These are phyloP conservation scores for Bovichtus variegatus DNA, from an alignment of 2,797 vertebrate species.

Conservation along the genomic window DNA sequence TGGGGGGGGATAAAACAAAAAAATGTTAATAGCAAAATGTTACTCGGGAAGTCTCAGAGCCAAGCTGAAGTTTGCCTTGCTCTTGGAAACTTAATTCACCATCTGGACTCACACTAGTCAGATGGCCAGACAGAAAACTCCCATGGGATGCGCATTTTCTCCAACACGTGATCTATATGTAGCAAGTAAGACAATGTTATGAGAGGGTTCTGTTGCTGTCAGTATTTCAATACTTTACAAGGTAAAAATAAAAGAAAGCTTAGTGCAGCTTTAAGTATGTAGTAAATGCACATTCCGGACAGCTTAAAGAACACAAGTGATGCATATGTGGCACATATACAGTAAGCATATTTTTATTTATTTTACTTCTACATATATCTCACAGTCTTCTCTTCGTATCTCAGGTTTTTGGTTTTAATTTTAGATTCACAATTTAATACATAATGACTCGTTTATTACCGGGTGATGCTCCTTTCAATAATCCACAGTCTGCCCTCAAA, in stretches of 20 bases:
- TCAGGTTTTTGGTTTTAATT: conserved; percentile 17
- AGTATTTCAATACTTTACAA: not conserved
- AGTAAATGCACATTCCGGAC: not conserved
- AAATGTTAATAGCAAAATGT: not conserved
- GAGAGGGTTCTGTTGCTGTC: not conserved
- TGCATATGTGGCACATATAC: not conserved
- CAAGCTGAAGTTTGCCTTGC: not conserved
- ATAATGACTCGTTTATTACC: conserved; percentile 51
- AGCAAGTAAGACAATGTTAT: not conserved
- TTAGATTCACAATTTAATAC: conserved; percentile 21
- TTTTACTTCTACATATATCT: too few relatives aligned
- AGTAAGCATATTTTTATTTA: not conserved
- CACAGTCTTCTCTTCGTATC: conserved; percentile 5
- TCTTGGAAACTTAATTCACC: not conserved
- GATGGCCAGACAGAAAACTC: not conserved
- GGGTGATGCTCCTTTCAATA: conserved; percentile 68
- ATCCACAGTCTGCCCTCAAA: conserved; percentile 66
- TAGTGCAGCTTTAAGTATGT: not conserved
- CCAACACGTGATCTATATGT: not conserved
- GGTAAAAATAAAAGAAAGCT: not conserved
- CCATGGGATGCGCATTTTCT: not conserved
- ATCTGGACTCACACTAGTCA: not conserved
- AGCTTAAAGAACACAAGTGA: not conserved
- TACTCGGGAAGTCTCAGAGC: not conserved
- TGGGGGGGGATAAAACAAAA: not conserved